These are phyloP conservation scores for Sebastes taczanowskii DNA, from an alignment of 2,797 vertebrate species.

Conservation along the genomic window DNA sequence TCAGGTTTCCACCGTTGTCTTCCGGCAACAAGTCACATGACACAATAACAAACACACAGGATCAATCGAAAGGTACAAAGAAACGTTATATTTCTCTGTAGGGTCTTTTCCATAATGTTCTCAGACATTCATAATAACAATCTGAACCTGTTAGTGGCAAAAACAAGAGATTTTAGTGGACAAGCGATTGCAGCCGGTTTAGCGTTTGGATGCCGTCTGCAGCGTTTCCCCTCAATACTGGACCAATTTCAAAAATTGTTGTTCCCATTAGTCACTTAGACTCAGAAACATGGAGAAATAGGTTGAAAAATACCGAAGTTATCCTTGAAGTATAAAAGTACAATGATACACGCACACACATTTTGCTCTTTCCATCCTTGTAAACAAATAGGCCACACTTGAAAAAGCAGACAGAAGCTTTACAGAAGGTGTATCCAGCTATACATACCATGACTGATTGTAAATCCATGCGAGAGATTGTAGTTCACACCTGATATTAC, in stretches of 20 bases:
- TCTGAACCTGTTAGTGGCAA: fast-evolving
- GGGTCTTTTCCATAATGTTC: fast-evolving
- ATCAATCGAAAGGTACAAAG: fast-evolving
- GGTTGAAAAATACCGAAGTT: background rate
- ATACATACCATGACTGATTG: background rate
- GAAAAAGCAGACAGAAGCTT: background rate
- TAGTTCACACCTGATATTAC: background rate
- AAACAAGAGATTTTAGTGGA: no score
- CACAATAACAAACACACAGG: background rate
- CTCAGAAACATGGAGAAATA: background rate
- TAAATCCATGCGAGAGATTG: background rate
- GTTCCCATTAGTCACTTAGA: background rate
- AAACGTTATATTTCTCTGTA: background rate
- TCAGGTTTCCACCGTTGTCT: background rate
- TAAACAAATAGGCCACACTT: background rate
- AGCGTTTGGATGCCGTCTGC: background rate
- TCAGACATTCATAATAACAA: no score
- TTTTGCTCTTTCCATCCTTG: background rate
- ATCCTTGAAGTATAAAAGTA: background rate
- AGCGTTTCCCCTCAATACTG: background rate
- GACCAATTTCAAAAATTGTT: background rate
- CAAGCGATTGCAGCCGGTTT: no score
- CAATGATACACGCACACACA: background rate
- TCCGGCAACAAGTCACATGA: no score
- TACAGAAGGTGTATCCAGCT: background rate